Evolutionary conservation across 2,797 vertebrate genomes (phyloP), one percentile per base, ranked within the genome.

Genomic region (Parauchenoglanis punctatus): DNA sequence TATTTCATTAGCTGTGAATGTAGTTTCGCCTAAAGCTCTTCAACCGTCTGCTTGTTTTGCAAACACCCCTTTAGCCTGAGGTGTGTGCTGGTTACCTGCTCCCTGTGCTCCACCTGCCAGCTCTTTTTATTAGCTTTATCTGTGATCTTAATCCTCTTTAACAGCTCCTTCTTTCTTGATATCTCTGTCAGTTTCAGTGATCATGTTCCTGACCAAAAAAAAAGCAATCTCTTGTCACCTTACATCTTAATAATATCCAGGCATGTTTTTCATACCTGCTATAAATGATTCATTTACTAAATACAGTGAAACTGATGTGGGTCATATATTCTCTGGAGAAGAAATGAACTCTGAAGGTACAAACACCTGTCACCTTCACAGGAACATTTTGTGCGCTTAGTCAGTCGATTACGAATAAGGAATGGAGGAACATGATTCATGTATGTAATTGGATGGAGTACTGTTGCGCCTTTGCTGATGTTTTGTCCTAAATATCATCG

Each of bases 21-120:
- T 84, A 81, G 54, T 90, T 90, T 92, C 59, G 56, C 87, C 86
- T 90, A 46, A 7, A 31, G 56, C 35, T 18, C 7, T n/a, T 54
- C 67, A 88, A 58, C 70, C 31, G 76, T 70, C 1, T 15, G 17
- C 4, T 13, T 13, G 0, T 0, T 0, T 3, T 0, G 10, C 10
- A 28, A 81, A 46, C 59, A 18, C 8, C 61, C 44, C n/a, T 52
- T 65, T n/a, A 82, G 6, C 40, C 59, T 7, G 80, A 63, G 59
- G 59, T 81, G 80, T 65, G 80, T 11, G 31, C 25, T 1, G 11
- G 56, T 58, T 31, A 5, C 18, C 61, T 10, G 40, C 15, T 65
- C 44, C 80, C 25, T 82, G 40, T 49, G 2, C 59, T 52, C 78
- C 78, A 73, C 68, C 44, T 65, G 68, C n/a, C 44, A 49, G 54